Evolutionary conservation across 2,888 invertebrate genomes (phyloP).

Genomic region (Hyles lineata): DNA sequence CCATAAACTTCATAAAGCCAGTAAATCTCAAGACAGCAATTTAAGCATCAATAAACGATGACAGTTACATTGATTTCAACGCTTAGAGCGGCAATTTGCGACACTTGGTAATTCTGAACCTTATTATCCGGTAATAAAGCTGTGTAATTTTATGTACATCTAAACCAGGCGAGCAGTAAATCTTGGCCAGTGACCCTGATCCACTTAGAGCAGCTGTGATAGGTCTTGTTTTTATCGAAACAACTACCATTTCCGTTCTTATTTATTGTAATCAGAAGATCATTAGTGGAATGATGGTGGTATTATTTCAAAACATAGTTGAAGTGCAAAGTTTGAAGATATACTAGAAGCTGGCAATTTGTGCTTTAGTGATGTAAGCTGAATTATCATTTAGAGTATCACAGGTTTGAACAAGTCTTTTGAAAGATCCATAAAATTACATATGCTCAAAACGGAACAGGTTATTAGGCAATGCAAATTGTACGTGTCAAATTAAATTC

Average conservation of each 20-base stretch:
- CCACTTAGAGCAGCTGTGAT: conserved; percentile 47
- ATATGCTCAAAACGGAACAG: too few species aligned
- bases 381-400: too few species aligned
- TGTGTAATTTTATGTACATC: conserved; percentile 33
- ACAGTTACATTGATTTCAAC: conserved; percentile 62
- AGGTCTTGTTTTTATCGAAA: conserved; percentile 22
- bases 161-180: conserved; percentile 43
- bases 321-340: too few species aligned
- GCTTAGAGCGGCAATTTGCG: conserved; percentile 42
- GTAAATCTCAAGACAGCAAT: background rate
- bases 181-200: conserved; percentile 62
- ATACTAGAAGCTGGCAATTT: too few species aligned
- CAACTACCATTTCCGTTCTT: conserved; percentile 27
- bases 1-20: background rate
- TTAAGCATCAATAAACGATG: conserved; percentile 40
- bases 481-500: too few species aligned
- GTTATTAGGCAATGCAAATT: too few species aligned
- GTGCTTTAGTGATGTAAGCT: too few species aligned
- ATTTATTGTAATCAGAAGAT: conserved; percentile 9
- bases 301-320: background rate
- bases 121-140: conserved; percentile 3
- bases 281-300: background rate
- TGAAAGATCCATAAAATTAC: too few species aligned
- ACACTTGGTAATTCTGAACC: background rate
- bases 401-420: too few species aligned